These are phyloP conservation scores for Nothobranchius kuhntae DNA, from an alignment of 2,113 vertebrate genomes.

Conservation along the genomic window DNA sequence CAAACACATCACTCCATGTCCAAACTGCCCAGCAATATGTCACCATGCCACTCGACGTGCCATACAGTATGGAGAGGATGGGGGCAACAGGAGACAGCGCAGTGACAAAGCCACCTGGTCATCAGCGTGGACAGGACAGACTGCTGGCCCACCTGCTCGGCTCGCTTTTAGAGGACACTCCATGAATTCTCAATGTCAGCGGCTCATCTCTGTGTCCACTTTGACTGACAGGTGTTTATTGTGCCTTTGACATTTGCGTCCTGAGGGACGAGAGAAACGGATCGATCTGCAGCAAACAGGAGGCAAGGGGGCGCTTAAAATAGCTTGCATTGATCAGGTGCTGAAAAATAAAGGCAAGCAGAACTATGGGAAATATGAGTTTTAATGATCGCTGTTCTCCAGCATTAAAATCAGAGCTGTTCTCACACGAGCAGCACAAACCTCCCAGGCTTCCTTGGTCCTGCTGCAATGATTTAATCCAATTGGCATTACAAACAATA, in stretches of 20 bases:
- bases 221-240: conserved; percentile 70
- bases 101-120: conserved; percentile 78
- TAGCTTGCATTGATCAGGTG: conserved; percentile 24
- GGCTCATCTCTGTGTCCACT: conserved; percentile 36
- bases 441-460: conserved; percentile 5
- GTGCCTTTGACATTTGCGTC: conserved; percentile 47
- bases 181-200: conserved; percentile 67
- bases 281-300: conserved; percentile 37
- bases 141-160: conserved; percentile 72
- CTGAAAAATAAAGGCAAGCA: neutral
- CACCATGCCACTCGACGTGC: conserved; percentile 74
- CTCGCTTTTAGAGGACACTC: conserved; percentile 66
- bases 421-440: neutral
- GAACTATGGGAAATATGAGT: neutral
- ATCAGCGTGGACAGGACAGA: conserved; percentile 62
- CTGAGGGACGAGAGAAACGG: conserved; percentile 15
- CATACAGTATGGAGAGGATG: conserved; percentile 66
- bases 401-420: neutral
- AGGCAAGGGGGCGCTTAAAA: conserved; percentile 19
- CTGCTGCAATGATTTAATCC: conserved; percentile 26
- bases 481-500: conserved; percentile 26
- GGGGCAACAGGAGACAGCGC: conserved; percentile 69
- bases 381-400: neutral
- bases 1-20: conserved; percentile 84
- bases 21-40: conserved; percentile 76